Evolutionary conservation across 2,797 vertebrate species (phyloP).

Genomic region (Coendou prehensilis): DNA sequence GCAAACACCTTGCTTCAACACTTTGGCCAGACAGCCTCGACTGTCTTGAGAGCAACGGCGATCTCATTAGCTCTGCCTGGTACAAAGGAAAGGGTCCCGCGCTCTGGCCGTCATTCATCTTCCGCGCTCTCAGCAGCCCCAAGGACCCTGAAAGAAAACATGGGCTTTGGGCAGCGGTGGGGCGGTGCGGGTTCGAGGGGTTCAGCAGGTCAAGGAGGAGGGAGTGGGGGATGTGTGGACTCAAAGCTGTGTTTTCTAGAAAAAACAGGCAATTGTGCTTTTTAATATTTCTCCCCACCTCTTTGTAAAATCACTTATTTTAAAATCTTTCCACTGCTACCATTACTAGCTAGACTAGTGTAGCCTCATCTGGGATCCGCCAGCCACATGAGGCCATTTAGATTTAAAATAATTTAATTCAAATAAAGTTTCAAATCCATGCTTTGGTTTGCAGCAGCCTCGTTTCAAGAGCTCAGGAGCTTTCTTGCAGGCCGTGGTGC

Average conservation of each 20-base stretch:
- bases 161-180: slow-evolving; percentile 73
- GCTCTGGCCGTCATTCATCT: slow-evolving; percentile 77
- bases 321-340: neutral
- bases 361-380: neutral
- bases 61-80: slow-evolving; percentile 87
- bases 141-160: slow-evolving; percentile 84
- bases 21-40: slow-evolving; percentile 86
- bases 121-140: slow-evolving; percentile 74
- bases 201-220: too few relatives aligned
- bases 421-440: neutral
- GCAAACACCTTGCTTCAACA: slow-evolving; percentile 90
- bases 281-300: neutral
- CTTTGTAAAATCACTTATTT: slow-evolving; percentile 19
- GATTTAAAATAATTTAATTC: slow-evolving; percentile 30
- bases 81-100: slow-evolving; percentile 85
- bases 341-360: neutral
- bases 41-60: slow-evolving; percentile 86
- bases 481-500: rapidly evolving
- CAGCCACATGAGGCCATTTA: neutral
- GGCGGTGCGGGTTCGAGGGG: too few relatives aligned
- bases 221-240: neutral
- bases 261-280: neutral
- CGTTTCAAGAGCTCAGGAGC: neutral
- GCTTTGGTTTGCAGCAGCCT: neutral
- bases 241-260: neutral